Evolutionary conservation across 2,113 vertebrate species (phyloP), one percentile per base, ranked within the genome.

Genomic region (Balaeniceps rex): DNA sequence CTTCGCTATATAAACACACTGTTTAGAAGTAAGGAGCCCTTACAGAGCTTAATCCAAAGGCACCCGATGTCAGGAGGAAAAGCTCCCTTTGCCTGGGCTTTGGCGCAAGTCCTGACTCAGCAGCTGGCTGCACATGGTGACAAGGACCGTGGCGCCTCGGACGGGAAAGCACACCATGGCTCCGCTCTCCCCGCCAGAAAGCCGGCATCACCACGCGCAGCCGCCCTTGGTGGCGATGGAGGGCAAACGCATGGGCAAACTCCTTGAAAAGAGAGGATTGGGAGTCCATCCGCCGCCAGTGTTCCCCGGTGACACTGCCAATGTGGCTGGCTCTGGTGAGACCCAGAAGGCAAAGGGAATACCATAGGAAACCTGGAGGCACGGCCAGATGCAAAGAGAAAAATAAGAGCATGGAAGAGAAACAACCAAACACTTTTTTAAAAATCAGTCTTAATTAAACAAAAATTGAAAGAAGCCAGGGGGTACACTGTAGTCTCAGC

Each of bases 171-270:
- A 7, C 3, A 2, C 36, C 46, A 16, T 5, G 2, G 64, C 58
- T 29, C 75, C 2, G 3, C n/a, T 49, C 28, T 28, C n/a, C 44
- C 36, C 3, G 2, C 40, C 47, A 14, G 26, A 23, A 65, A 38
- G 25, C n/a, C 1, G 2, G 75, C 1, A 2, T 4, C 42, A 34
- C 34, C 8, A 1, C 64, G n/a, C 7, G 2, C 28, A 23, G 44
- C 8, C 2, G 0, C 24, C 5, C 29, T 5, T 14, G 0, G 9
- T 11, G 0, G 42, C 1, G 0, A 44, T 4, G 31, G 31, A 58
- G 42, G 33, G 25, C 47, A 60, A n/a, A 51, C 10, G 3, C 2
- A 13, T 1, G 26, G 60, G 12, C 36, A 25, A 16, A 26, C 8
- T 31, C 40, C 52, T 23, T 7, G 34, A 14, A 28, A 42, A n/a